phyloP scores from a whole-genome alignment of 2,888 invertebrate genomes.

The Scaptomyza cyrtandrae region DNA sequence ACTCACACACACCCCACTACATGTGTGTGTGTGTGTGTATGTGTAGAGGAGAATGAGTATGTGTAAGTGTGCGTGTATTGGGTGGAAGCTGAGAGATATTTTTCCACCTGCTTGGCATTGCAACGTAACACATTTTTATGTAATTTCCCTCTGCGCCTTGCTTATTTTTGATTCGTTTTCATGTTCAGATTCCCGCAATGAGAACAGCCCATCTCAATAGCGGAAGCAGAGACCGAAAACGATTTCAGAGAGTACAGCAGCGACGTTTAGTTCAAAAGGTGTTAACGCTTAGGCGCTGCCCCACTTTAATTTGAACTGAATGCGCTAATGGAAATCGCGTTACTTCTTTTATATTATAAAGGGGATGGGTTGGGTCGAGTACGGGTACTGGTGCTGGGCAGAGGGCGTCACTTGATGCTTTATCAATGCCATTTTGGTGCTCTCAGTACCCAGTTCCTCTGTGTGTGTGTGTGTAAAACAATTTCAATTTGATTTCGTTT shows the following conservation, averaged over 20 bases:
- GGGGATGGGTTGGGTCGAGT: not conserved
- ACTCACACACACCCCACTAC: not conserved
- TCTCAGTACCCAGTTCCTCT: not conserved
- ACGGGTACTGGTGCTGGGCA: not conserved
- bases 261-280: constrained; percentile 60
- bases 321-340: constrained; percentile 67
- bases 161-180: constrained; percentile 80
- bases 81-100: constrained; percentile 3
- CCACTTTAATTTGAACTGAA: constrained; percentile 71
- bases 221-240: constrained; percentile 27
- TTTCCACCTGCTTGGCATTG: constrained; percentile 56
- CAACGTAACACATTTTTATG: constrained; percentile 66
- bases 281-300: constrained; percentile 71
- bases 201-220: constrained; percentile 27
- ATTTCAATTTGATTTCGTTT: constrained; percentile 35
- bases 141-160: constrained; percentile 75
- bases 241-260: constrained; percentile 42
- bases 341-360: constrained; percentile 28
- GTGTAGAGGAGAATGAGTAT: constrained; percentile 4
- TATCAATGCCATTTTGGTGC: constrained; percentile 8
- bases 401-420: constrained; percentile 1
- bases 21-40: too few relatives aligned
- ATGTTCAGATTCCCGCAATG: constrained; percentile 56
- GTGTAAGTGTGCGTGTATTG: constrained; percentile 9
- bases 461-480: constrained; percentile 17